Evolutionary conservation across 2,797 vertebrate species (phyloP).

Genomic region (Cercopithecus diana): DNA sequence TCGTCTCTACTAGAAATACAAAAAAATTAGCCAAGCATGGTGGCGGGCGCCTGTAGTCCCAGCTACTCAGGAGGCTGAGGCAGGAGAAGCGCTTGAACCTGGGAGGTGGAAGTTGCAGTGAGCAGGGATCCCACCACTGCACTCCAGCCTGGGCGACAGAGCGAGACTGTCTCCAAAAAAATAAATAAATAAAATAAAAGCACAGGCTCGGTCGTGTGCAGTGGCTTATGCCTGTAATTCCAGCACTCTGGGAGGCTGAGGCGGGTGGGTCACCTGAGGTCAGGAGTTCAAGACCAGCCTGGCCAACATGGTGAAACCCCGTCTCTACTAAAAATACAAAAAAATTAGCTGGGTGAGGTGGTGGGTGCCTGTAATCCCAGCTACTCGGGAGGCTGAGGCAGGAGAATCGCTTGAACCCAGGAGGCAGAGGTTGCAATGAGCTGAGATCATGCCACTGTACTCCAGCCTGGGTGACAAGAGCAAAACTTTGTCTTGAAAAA

Average conservation of each 20-base stretch:
- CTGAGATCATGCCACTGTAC: neutral
- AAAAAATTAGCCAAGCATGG: neutral
- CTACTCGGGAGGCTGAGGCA: neutral
- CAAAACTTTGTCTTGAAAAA: neutral
- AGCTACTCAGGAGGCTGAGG: neutral
- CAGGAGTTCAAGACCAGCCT: neutral
- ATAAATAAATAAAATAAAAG: neutral
- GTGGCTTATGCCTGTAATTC: neutral
- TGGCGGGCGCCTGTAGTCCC: neutral
- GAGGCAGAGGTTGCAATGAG: neutral
- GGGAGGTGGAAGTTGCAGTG: neutral
- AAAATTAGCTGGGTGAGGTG: neutral
- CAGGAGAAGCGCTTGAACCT: neutral
- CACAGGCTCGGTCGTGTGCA: neutral
- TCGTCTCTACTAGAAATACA: neutral
- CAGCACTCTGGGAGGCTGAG: neutral
- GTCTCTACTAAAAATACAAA: neutral
- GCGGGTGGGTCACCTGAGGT: neutral
- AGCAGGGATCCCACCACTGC: neutral
- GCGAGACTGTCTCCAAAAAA: neutral
- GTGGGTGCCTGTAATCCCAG: neutral
- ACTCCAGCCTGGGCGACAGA: neutral
- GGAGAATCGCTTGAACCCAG: neutral
- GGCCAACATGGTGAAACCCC: neutral
- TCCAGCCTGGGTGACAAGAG: neutral